A percentile compares a stretch with the other conserved stretches of the same genome.
Conservation (phyloP, 2,797 vertebrate species). For the Austrolebias charrua region DNA sequence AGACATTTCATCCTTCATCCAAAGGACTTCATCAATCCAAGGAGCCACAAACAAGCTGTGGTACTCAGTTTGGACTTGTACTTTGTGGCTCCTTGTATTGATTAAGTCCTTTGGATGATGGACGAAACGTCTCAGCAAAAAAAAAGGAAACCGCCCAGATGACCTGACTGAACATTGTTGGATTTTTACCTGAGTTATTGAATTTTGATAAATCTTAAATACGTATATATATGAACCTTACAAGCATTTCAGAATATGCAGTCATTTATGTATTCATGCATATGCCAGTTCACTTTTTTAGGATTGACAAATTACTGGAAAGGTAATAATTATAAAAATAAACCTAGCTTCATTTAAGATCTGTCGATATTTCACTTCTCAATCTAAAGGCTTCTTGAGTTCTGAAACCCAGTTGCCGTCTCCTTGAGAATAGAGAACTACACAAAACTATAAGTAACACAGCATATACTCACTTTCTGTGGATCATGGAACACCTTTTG, state of each 20-base stretch:
- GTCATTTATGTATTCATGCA: background rate
- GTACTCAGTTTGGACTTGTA: too few species aligned
- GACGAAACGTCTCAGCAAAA: too few species aligned
- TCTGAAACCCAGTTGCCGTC: background rate
- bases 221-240: background rate
- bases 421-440: background rate
- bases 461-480: conserved; percentile 2
- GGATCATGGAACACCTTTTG: conserved; percentile 30
- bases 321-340: background rate
- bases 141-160: too few species aligned
- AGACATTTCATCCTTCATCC: too few species aligned
- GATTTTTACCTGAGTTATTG: too few species aligned
- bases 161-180: too few species aligned
- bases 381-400: background rate
- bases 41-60: too few species aligned
- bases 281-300: background rate
- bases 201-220: too few species aligned
- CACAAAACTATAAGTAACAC: background rate
- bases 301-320: background rate
- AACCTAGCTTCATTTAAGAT: background rate
- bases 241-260: background rate
- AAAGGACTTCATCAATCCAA: too few species aligned
- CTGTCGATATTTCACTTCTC: too few species aligned
- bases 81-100: too few species aligned
- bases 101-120: too few species aligned